Base-by-base conservation (phyloP, 1,140 invertebrate species). In the Planococcus citri region DNA sequence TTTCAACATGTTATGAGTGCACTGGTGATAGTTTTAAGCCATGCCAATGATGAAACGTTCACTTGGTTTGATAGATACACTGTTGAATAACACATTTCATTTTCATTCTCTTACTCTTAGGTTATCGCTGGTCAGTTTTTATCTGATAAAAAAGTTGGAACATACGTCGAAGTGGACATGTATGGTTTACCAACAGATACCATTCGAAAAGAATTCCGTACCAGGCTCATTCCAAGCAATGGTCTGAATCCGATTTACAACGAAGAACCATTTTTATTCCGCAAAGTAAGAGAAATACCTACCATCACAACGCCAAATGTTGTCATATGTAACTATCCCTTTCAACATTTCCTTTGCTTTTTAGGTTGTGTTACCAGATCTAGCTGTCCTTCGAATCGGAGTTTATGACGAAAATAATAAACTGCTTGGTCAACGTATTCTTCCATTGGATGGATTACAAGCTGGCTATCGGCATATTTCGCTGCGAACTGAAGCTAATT, bases 151-250 rank as follows among this genome's bases (percentile, higher is more conserved):
- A 98, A 98, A 80, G 92, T 91, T 58, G 95, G 96, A 9, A 99
- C 97, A 1, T 99, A 98, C 80, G 97, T 99, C 10, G 97, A 99
- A 80, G 97, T 99, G 25, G 97, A 99, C 80, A 99, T 99, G 97
- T 99, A 98, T 80, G 97, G 97, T 67, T 82, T 99, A 73, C 95
- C 97, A 1, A 96, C 97, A 0, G 97, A 99, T 80, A 99, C 97
- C 27, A 99, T 99, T 74, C 83, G 96, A 27, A 97, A 95, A 78
- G 97, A 99, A 81, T 99, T 98, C 78, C 85, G 95, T 20, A 99
- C 97, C 0, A 83, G 94, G 73, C 86, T 97, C 79, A 93, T 99
- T 70, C 95, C 95, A 12, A 89, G 88, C 68, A 99, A 99, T 78
- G 97, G 97, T 24, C 83, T 97, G 72, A 99, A 96, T 85, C 97